Conservation (phyloP, 1,140 invertebrate species). For the Drosophila mojavensis region DNA sequence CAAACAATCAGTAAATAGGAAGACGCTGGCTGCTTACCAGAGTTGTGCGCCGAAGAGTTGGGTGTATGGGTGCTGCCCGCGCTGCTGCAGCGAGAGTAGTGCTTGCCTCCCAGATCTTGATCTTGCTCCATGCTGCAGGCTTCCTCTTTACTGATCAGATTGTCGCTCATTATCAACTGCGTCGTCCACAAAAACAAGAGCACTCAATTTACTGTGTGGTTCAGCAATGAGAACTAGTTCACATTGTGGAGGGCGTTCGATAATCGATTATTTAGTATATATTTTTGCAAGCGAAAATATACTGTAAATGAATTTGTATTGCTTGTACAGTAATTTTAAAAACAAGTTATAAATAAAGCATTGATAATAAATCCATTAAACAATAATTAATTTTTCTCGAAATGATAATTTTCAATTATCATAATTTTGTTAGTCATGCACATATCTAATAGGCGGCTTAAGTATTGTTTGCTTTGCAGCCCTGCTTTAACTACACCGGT, state of each 20-base stretch:
- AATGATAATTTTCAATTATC: too few species aligned
- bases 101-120: slow-evolving; percentile 85
- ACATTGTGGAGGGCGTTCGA: slow-evolving; percentile 9
- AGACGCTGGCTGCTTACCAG: slow-evolving; percentile 86
- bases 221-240: slow-evolving; percentile 9
- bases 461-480: slow-evolving; percentile 38
- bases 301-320: background rate
- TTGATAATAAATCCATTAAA: too few species aligned
- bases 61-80: slow-evolving; percentile 93
- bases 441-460: slow-evolving; percentile 21
- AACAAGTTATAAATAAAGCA: too few species aligned
- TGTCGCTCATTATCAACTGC: slow-evolving; percentile 70
- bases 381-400: too few species aligned
- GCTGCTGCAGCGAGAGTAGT: slow-evolving; percentile 92
- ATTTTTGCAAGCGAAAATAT: background rate
- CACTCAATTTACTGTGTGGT: background rate
- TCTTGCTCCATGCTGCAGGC: slow-evolving; percentile 85
- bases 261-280: slow-evolving; percentile 1
- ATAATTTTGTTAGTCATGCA: background rate
- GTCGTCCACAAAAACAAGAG: slow-evolving; percentile 62
- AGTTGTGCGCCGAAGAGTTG: slow-evolving; percentile 93
- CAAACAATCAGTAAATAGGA: slow-evolving; percentile 7
- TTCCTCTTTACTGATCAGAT: slow-evolving; percentile 55
- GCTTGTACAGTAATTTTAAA: too few species aligned
- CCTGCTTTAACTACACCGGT: slow-evolving; percentile 52